phyloP scores from a whole-genome alignment of 2,888 invertebrate species.

The Marasmarcha lunaedactyla region DNA sequence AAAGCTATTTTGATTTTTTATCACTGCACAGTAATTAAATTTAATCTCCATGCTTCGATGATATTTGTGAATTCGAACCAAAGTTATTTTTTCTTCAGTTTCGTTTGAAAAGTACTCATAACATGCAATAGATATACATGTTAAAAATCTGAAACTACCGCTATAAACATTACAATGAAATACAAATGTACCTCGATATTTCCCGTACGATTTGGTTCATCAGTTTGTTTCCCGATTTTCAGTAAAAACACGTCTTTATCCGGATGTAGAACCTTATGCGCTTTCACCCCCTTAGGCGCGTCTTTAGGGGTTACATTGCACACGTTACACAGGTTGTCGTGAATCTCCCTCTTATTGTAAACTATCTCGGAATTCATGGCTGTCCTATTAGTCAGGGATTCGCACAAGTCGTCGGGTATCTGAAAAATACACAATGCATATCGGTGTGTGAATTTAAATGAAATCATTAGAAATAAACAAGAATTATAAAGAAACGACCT shows the following conservation, averaged over 20 bases:
- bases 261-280: constrained; percentile 72
- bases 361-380: constrained; percentile 43
- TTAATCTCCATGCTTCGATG: too few relatives aligned
- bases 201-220: constrained; percentile 68
- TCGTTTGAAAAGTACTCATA: too few relatives aligned
- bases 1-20: too few relatives aligned
- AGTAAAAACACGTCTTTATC: constrained; percentile 79
- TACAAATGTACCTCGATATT: constrained; percentile 74
- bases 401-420: constrained; percentile 59
- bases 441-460: neutral
- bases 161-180: too few relatives aligned
- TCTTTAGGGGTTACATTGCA: constrained; percentile 61
- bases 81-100: too few relatives aligned
- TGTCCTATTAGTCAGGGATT: constrained; percentile 42
- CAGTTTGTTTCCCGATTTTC: constrained; percentile 80
- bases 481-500: too few relatives aligned
- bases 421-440: constrained; percentile 17
- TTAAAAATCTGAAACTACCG: too few relatives aligned
- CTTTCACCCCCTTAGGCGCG: constrained; percentile 65
- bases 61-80: too few relatives aligned
- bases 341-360: constrained; percentile 37
- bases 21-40: too few relatives aligned
- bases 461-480: neutral
- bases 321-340: constrained; percentile 34
- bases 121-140: too few relatives aligned